Conservation (phyloP, 23 tunicate species). For the Ciona savignyi region DNA sequence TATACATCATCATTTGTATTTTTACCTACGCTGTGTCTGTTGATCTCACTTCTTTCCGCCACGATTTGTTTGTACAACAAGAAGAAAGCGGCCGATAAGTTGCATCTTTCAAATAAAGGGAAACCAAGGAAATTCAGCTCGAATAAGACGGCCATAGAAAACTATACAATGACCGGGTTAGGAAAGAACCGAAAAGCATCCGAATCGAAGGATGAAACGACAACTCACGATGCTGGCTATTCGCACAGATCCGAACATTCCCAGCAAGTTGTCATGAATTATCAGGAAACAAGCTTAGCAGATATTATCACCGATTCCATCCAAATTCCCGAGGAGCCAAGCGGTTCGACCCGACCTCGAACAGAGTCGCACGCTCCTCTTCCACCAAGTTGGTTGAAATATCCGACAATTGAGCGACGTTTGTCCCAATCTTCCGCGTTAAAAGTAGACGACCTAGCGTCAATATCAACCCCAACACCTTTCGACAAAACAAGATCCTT, state of each 20-base stretch:
- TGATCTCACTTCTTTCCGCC: neutral
- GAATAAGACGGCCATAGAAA: neutral
- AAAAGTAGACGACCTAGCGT: conserved; percentile 32
- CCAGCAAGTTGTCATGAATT: conserved; percentile 29
- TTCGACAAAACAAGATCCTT: conserved; percentile 19
- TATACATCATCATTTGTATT: too few species aligned
- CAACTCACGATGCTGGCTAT: conserved; percentile 7
- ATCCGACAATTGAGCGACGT: conserved; percentile 17
- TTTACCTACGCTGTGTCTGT: neutral
- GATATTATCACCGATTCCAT: conserved; percentile 33
- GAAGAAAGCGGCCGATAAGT: neutral
- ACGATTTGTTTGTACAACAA: neutral
- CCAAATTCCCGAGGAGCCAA: conserved; percentile 12
- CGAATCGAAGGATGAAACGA: neutral
- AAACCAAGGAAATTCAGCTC: neutral
- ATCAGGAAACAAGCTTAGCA: conserved; percentile 27
- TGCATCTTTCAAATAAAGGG: conserved; percentile 1
- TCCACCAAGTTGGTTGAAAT: conserved; percentile 43
- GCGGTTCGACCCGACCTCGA: neutral
- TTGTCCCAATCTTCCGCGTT: conserved; percentile 16
- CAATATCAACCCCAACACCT: conserved; percentile 13
- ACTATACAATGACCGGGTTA: neutral
- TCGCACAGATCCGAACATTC: conserved; percentile 43
- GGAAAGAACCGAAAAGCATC: neutral
- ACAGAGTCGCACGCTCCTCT: conserved; percentile 6